Evolutionary conservation across 2,113 vertebrate genomes (phyloP), one percentile per base, ranked within the genome.

Genomic region (Lepisosteus osseus): DNA sequence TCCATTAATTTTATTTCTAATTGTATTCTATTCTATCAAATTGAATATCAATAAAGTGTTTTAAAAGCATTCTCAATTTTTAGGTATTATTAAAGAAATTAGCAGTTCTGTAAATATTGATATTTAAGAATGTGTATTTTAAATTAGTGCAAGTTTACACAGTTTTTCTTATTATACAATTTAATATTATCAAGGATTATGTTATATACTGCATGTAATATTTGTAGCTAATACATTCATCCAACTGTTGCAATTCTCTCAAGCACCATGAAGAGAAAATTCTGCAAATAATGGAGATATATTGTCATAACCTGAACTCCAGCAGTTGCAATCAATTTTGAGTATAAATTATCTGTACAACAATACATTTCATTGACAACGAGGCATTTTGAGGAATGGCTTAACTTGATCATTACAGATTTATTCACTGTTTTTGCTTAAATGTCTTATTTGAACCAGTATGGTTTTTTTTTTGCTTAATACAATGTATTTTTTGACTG

Each of bases 1-100:
- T 71, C 63, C 61, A 64, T 71, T 71, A 54, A 71, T 51, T 9
- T 51, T 51, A 5, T 51, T 63, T 63, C 7, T 3, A 3, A 63
- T 5, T 4, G 2, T 63, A 17, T 62, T 62, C 29, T 29, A 15
- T 4, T 62, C 61, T 51, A 51, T 51, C 5, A 51, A 51, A 51
- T 51, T 51, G 47, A 51, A 51, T 51, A 9, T 5, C 47, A 51
- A 51, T 9, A 2, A 6, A 29, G 5, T 51, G 9, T 6, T 51
- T 5, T 9, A 51, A 51, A 51, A 5, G 1, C 9, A 51, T 51
- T 51, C 9, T 51, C 1, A 1, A 6, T 51, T 51, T 5, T 51
- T 9, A 51, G 47, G 5, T 9, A 51, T 51, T 51, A 51, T 51
- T 51, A 51, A 51, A 51, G 9, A 51, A 5, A 51, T 6, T 9